Evolutionary conservation across 1,140 invertebrate species (phyloP).

Genomic region (Maconellicoccus hirsutus): DNA sequence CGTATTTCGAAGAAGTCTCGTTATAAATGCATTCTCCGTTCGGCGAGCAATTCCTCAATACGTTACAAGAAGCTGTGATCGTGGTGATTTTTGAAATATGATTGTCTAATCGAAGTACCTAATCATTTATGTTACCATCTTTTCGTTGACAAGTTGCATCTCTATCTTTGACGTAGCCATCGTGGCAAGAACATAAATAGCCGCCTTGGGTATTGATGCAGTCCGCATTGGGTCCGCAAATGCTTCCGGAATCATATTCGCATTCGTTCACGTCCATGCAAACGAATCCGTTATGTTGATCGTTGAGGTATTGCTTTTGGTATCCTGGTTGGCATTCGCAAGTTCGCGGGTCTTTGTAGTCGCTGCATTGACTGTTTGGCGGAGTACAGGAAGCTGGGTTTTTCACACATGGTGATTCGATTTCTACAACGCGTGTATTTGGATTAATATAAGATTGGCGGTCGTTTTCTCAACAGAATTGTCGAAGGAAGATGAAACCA

Average conservation of each 20-base stretch:
- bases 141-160: neutral
- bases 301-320: constrained; percentile 24
- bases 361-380: constrained; percentile 18
- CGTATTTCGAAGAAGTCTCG: constrained; percentile 58
- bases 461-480: neutral
- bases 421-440: neutral
- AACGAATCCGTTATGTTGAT: constrained; percentile 18
- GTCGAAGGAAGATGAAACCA: neutral
- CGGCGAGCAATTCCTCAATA: constrained; percentile 58
- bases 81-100: too few relatives aligned
- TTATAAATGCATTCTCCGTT: constrained; percentile 63
- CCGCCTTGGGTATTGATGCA: constrained; percentile 38
- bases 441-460: neutral
- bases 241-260: constrained; percentile 31
- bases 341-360: constrained; percentile 7
- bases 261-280: constrained; percentile 69
- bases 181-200: constrained; percentile 40
- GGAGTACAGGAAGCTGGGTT: constrained; percentile 22
- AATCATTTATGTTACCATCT: neutral
- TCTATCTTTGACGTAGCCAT: neutral
- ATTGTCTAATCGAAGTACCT: neutral
- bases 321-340: constrained; percentile 26
- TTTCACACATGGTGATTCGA: constrained; percentile 21
- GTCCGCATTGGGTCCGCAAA: constrained; percentile 38
- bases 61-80: constrained; percentile 56